These are phyloP conservation scores for Argyresthia goedartella DNA, from an alignment of 2,888 invertebrate genomes.

Conservation along the genomic window DNA sequence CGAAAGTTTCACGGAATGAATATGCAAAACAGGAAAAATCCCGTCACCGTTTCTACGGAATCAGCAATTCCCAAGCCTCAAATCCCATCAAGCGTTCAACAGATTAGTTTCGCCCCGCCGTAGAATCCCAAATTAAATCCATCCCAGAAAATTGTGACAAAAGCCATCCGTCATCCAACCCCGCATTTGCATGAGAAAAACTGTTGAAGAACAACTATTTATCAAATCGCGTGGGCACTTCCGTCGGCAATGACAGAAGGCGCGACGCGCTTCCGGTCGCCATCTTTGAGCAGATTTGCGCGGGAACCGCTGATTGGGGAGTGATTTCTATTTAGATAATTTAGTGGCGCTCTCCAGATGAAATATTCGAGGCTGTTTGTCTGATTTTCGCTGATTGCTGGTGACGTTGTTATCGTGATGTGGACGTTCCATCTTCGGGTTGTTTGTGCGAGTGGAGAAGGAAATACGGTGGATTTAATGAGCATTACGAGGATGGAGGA, in stretches of 20 bases:
- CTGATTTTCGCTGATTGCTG: constrained; percentile 33
- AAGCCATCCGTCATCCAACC: constrained; percentile 64
- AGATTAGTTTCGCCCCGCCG: constrained; percentile 43
- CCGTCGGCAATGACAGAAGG: constrained; percentile 65
- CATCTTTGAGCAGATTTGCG: constrained; percentile 32
- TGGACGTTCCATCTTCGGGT: constrained; percentile 29
- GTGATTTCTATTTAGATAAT: constrained; percentile 67
- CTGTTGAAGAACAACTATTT: constrained; percentile 70
- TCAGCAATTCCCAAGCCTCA: constrained; percentile 26
- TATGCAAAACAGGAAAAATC: constrained; percentile 3
- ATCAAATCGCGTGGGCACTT: constrained; percentile 65
- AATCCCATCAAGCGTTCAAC: constrained; percentile 21
- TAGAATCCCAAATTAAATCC: constrained; percentile 63
- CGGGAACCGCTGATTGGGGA: constrained; percentile 40
- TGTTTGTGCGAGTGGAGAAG: not conserved
- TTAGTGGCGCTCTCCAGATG: constrained; percentile 53
- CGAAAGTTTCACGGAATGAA: too few species aligned
- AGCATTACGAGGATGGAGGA: not conserved
- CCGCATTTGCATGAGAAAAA: constrained; percentile 71
- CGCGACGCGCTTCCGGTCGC: constrained; percentile 63
- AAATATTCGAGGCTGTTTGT: constrained; percentile 42
- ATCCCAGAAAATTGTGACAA: constrained; percentile 67
- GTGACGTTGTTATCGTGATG: constrained; percentile 44
- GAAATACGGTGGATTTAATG: not conserved
- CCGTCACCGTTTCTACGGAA: constrained; percentile 20